Percentiles rank a stretch among this genome's conserved stretches.
phyloP scores from a whole-genome alignment of 2,113 vertebrate species.

The Crotalus horridus region DNA sequence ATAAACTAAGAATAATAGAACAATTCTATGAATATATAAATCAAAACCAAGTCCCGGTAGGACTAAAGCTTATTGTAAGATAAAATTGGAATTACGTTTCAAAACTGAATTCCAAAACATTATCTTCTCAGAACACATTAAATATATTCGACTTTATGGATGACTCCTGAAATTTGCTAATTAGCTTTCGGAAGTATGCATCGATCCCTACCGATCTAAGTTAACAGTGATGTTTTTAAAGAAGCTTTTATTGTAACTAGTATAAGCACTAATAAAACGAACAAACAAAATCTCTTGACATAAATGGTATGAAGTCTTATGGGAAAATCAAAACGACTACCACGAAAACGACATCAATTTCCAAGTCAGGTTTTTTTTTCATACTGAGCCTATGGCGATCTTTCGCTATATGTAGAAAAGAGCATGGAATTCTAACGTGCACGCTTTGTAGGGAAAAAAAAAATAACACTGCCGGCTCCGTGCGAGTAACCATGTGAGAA shows the following conservation, averaged over 20 bases:
- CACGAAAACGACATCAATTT: not conserved
- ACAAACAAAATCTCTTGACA: not conserved
- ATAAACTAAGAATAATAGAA: not conserved
- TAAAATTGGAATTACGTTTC: not conserved
- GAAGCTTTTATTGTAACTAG: not conserved
- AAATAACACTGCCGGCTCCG: not conserved
- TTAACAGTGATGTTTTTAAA: not conserved
- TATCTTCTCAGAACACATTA: not conserved
- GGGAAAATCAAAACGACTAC: not conserved
- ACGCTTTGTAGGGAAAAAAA: not conserved
- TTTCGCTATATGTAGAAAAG: not conserved
- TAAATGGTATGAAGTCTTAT: not conserved
- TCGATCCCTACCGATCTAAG: not conserved
- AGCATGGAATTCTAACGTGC: not conserved
- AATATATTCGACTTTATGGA: not conserved
- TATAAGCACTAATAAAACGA: not conserved
- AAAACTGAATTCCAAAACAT: not conserved
- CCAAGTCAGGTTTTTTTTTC: not conserved
- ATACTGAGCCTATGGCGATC: not conserved
- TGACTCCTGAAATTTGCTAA: not conserved
- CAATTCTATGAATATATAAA: not conserved
- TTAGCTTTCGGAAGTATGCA: not conserved
- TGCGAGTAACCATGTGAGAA: slow-evolving; percentile 1
- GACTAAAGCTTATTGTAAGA: not conserved
- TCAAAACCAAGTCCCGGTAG: not conserved